These are phyloP conservation scores for roundworm (Caenorhabditis elegans) DNA, from an alignment of 1,140 invertebrate species.

Conservation along the genomic window WBcel235 BX284605.5:7029501-7030000, in stretches of 20 bases:
- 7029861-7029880: slow-evolving; percentile 2
- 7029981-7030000: slow-evolving; percentile 29
- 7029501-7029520: not conserved
- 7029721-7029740: slow-evolving; percentile 19
- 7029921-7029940: no score
- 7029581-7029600: slow-evolving; percentile 18
- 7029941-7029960: slow-evolving; percentile 18
- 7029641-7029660: slow-evolving; percentile 38
- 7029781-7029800: slow-evolving; percentile 27
- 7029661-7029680: not conserved
- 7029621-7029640: slow-evolving; percentile 1
- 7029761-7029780: slow-evolving; percentile 2
- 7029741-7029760: slow-evolving; percentile 6
- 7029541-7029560: not conserved
- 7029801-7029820: not conserved
- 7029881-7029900: no score
- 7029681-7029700: not conserved
- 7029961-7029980: slow-evolving; percentile 3
- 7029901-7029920: no score
- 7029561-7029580: not conserved
- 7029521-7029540: not conserved
- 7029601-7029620: not conserved
- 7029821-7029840: slow-evolving; percentile 26
- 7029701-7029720: slow-evolving; percentile 19
- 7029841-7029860: not conserved